These are phyloP conservation scores for Callyntrura guangdongensis DNA, from an alignment of 2,888 invertebrate species.

Conservation along the genomic window DNA sequence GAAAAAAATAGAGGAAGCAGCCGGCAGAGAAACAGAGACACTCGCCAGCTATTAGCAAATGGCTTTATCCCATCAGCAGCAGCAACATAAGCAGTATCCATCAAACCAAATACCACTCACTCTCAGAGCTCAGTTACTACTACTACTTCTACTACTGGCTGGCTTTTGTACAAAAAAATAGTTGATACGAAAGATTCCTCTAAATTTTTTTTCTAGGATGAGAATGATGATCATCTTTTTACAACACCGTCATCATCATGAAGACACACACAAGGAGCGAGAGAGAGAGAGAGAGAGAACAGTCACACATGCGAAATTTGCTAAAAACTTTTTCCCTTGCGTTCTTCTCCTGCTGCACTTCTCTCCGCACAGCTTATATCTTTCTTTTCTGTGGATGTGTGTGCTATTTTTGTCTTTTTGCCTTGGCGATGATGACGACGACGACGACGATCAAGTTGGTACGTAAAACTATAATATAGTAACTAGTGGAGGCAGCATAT, in stretches of 20 bases:
- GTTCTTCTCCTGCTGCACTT: neutral
- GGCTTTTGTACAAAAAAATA: slow-evolving; percentile 37
- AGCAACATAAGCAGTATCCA: too few relatives aligned
- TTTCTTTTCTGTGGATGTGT: neutral
- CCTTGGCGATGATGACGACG: slow-evolving; percentile 40
- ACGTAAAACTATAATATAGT: neutral
- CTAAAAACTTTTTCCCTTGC: slow-evolving; percentile 29
- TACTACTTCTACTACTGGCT: neutral
- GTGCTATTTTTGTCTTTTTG: slow-evolving; percentile 72
- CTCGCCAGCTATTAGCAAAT: slow-evolving; percentile 29
- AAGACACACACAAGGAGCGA: neutral
- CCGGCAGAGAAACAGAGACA: slow-evolving; percentile 18
- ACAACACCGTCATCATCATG: slow-evolving; percentile 5
- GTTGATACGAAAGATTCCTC: slow-evolving; percentile 12
- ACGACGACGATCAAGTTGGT: slow-evolving; percentile 34
- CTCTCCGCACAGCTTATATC: neutral
- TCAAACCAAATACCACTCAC: neutral
- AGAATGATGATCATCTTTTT: slow-evolving; percentile 47
- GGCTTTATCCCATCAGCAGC: neutral
- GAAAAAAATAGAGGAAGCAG: slow-evolving; percentile 1
- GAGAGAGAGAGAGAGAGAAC: neutral
- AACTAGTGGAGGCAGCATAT: neutral
- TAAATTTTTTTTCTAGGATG: neutral
- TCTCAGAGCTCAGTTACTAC: too few relatives aligned
- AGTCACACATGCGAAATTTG: slow-evolving; percentile 54